Evolutionary conservation across 2,888 invertebrate species (phyloP).

Genomic region (Odontomyia ornata): DNA sequence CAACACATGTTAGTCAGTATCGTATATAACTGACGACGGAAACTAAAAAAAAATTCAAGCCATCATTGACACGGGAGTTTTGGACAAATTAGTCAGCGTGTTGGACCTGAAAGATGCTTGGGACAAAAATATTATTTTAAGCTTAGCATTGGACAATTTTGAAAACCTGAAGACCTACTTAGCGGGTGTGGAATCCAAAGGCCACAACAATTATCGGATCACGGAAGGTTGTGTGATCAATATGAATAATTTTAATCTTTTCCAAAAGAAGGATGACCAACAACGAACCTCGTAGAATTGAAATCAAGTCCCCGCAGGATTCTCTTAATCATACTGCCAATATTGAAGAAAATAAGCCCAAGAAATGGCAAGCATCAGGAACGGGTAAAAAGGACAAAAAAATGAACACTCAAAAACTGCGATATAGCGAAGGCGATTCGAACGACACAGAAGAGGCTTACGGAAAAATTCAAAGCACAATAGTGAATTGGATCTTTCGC

Average conservation of each 20-base stretch:
- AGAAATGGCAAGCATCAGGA: conserved; percentile 38
- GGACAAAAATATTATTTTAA: conserved; percentile 83
- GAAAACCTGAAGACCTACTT: conserved; percentile 56
- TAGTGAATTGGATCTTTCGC: conserved; percentile 57
- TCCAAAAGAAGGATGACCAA: conserved; percentile 45
- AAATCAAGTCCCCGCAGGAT: conserved; percentile 53
- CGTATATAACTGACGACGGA: no score
- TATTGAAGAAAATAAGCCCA: conserved; percentile 25
- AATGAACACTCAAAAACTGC: no score
- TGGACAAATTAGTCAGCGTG: no score
- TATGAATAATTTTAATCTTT: conserved; percentile 23
- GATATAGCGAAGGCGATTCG: no score
- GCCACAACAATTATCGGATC: conserved; percentile 60
- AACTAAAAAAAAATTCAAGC: no score
- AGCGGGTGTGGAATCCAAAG: conserved; percentile 58
- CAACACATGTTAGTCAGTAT: no score
- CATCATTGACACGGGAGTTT: no score
- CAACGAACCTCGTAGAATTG: conserved; percentile 53
- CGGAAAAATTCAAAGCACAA: conserved; percentile 55
- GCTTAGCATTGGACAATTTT: conserved; percentile 61
- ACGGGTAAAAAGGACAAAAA: conserved; percentile 58
- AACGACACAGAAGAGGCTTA: neutral
- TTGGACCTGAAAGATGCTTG: no score
- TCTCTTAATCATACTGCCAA: neutral
- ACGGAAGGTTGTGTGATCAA: conserved; percentile 52